Evolutionary conservation across 2,113 vertebrate genomes (phyloP).

Genomic region (Eurystomus gularis): DNA sequence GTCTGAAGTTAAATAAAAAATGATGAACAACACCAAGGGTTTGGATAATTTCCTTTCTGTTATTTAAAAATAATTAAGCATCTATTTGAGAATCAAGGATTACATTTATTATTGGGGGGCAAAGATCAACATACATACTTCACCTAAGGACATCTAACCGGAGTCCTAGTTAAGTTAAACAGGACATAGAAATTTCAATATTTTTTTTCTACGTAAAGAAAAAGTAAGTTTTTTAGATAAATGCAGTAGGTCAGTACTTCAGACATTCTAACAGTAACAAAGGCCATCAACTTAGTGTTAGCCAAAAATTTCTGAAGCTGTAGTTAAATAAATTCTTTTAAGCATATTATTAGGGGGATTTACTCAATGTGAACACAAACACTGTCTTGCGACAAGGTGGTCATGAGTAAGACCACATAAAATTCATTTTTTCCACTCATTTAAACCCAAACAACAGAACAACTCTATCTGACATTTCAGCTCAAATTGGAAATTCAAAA

Average conservation of each 20-base stretch:
- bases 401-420: background rate
- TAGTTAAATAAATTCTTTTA: background rate
- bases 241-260: background rate
- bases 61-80: background rate
- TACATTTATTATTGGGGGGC: background rate
- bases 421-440: background rate
- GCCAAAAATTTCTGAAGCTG: background rate
- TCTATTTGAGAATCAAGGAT: background rate
- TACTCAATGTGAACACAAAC: background rate
- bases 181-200: background rate
- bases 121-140: background rate
- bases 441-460: background rate
- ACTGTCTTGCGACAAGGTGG: background rate
- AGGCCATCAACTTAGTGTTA: background rate
- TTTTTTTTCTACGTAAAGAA: background rate
- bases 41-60: background rate
- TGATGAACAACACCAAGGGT: background rate
- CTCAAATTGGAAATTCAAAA: background rate
- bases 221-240: background rate
- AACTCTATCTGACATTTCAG: background rate
- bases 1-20: background rate
- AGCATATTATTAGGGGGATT: background rate
- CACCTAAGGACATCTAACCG: background rate
- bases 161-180: background rate
- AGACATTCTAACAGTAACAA: background rate